Evolutionary conservation across 2,797 vertebrate genomes (phyloP).

Genomic region (Botia almorhae): DNA sequence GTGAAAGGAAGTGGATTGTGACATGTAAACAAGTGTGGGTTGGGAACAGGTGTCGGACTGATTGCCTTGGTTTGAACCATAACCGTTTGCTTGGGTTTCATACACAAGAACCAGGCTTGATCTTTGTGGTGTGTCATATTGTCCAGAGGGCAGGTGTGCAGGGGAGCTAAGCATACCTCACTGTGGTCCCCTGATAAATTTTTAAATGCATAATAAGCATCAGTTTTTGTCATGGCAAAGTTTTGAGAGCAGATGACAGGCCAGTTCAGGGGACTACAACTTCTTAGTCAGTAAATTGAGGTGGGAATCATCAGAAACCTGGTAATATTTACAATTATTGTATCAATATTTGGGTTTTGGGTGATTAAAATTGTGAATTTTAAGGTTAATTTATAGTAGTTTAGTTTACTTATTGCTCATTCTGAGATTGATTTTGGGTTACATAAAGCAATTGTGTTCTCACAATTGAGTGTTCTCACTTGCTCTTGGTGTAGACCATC

Average conservation of each 20-base stretch:
- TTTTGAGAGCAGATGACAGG: neutral
- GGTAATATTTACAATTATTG: too few relatives aligned
- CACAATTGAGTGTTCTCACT: too few relatives aligned
- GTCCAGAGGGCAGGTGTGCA: conserved; percentile 70
- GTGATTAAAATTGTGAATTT: too few relatives aligned
- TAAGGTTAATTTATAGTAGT: too few relatives aligned
- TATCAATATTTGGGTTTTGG: too few relatives aligned
- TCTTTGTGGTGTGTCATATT: conserved; percentile 66
- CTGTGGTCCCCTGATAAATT: conserved; percentile 65
- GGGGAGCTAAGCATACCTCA: conserved; percentile 61
- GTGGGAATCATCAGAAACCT: neutral
- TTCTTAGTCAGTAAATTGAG: neutral
- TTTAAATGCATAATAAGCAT: conserved; percentile 61
- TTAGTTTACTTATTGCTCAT: too few relatives aligned
- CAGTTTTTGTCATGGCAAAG: conserved; percentile 57
- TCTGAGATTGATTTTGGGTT: too few relatives aligned
- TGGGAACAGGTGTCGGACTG: conserved; percentile 52
- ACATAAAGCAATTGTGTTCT: too few relatives aligned
- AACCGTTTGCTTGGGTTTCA: conserved; percentile 56
- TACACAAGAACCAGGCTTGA: conserved; percentile 13
- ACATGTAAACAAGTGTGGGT: conserved; percentile 71
- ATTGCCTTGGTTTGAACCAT: conserved; percentile 55
- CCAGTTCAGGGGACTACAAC: neutral
- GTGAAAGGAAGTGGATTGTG: conserved; percentile 72
- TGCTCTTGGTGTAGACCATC: too few relatives aligned